Percentiles rank a stretch among this genome's conserved stretches.
Evolutionary conservation across 2,113 vertebrate species (phyloP).

Genomic region (Puma concolor): DNA sequence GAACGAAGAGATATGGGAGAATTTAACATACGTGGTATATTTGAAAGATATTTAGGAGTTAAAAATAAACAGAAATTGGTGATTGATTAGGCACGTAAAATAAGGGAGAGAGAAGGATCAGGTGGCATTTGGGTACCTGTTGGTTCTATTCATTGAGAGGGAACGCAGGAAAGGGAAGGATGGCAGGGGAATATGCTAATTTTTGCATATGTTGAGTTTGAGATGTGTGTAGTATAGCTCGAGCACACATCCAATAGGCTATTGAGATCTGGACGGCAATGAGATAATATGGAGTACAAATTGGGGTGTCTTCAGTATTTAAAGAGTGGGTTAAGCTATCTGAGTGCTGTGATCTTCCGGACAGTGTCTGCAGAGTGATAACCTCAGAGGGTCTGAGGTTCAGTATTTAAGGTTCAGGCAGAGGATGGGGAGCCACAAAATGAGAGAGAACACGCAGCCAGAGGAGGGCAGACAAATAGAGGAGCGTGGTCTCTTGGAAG

Average conservation of each 20-base stretch:
- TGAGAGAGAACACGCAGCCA: neutral
- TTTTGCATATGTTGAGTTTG: neutral
- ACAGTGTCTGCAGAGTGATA: neutral
- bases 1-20: neutral
- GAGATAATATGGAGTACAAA: neutral
- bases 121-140: neutral
- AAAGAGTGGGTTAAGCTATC: neutral
- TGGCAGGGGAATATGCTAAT: neutral
- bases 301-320: neutral
- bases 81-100: neutral
- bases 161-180: neutral
- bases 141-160: neutral
- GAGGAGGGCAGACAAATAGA: neutral
- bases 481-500: neutral
- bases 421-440: neutral
- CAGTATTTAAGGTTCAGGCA: neutral
- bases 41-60: neutral
- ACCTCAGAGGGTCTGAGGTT: neutral
- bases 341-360: neutral
- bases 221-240: neutral
- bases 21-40: neutral
- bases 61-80: neutral
- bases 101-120: neutral
- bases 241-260: neutral
- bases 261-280: neutral